Evolutionary conservation across 2,888 invertebrate genomes (phyloP).

Genomic region (Hyppa rectilinea): DNA sequence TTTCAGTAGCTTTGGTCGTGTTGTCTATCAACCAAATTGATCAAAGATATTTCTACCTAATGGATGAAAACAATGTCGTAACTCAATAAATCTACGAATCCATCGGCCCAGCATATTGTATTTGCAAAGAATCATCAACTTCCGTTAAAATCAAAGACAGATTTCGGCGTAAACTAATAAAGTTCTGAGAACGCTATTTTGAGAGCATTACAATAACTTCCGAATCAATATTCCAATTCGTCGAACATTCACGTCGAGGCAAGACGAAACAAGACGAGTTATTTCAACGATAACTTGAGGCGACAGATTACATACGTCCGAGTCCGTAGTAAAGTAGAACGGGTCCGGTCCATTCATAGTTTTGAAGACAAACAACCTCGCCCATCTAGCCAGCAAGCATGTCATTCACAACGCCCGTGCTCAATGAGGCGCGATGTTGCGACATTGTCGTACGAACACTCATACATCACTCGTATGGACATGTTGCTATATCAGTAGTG

Average conservation of each 20-base stretch:
- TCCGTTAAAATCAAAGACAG: slow-evolving; percentile 63
- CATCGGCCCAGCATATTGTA: slow-evolving; percentile 47
- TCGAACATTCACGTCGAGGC: slow-evolving; percentile 43
- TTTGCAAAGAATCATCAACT: slow-evolving; percentile 61
- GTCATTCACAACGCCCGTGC: slow-evolving; percentile 70
- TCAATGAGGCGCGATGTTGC: slow-evolving; percentile 74
- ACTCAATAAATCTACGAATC: slow-evolving; percentile 45
- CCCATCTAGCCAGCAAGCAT: slow-evolving; percentile 71
- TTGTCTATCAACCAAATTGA: slow-evolving; percentile 9
- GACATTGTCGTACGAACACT: slow-evolving; percentile 68
- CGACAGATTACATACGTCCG: slow-evolving; percentile 48
- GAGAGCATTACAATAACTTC: slow-evolving; percentile 62
- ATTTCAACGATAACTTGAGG: slow-evolving; percentile 46
- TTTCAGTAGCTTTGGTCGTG: background rate
- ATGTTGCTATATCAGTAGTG: slow-evolving; percentile 53
- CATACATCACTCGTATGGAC: slow-evolving; percentile 64
- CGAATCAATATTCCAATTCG: slow-evolving; percentile 55
- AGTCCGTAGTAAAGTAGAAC: slow-evolving; percentile 63
- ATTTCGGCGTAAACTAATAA: slow-evolving; percentile 57
- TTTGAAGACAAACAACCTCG: slow-evolving; percentile 73
- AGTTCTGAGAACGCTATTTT: slow-evolving; percentile 61
- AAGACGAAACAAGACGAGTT: slow-evolving; percentile 57
- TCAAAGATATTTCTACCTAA: slow-evolving; percentile 16
- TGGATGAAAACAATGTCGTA: slow-evolving; percentile 16
- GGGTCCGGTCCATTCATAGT: slow-evolving; percentile 75